phyloP scores from a whole-genome alignment of 2,888 invertebrate genomes.

The Portevinia maculata region DNA sequence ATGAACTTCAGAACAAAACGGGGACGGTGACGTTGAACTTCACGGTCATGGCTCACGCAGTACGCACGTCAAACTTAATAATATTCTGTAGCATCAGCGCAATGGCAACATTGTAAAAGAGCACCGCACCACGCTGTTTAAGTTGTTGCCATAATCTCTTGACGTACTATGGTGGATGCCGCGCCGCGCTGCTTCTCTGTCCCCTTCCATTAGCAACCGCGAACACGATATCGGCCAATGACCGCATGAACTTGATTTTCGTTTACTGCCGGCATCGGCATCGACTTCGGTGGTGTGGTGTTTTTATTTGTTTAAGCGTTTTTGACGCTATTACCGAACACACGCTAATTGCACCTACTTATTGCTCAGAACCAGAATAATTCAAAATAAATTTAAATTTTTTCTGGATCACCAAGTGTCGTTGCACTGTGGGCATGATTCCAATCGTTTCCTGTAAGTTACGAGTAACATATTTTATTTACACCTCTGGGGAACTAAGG shows the following conservation, averaged over 20 bases:
- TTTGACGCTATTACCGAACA: conserved; percentile 24
- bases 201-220: not conserved
- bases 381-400: not conserved
- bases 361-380: conserved; percentile 5
- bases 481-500: not conserved
- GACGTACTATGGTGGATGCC: conserved; percentile 4
- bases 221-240: conserved; percentile 48
- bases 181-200: not conserved
- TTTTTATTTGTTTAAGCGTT: conserved; percentile 6
- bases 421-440: conserved; percentile 23
- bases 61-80: conserved; percentile 17
- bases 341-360: conserved; percentile 42
- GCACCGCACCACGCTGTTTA: not conserved
- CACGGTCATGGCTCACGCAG: conserved; percentile 61
- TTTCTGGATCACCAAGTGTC: conserved; percentile 45
- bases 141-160: conserved; percentile 18
- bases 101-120: conserved; percentile 12
- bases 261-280: conserved; percentile 2
- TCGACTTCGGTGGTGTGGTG: not conserved
- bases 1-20: conserved; percentile 29
- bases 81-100: conserved; percentile 5
- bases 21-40: conserved; percentile 55
- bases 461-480: conserved; percentile 4
- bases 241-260: conserved; percentile 59
- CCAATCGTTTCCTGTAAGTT: conserved; percentile 31